Conservation (phyloP, 1,140 invertebrate genomes). For the Diuraphis noxia region DNA sequence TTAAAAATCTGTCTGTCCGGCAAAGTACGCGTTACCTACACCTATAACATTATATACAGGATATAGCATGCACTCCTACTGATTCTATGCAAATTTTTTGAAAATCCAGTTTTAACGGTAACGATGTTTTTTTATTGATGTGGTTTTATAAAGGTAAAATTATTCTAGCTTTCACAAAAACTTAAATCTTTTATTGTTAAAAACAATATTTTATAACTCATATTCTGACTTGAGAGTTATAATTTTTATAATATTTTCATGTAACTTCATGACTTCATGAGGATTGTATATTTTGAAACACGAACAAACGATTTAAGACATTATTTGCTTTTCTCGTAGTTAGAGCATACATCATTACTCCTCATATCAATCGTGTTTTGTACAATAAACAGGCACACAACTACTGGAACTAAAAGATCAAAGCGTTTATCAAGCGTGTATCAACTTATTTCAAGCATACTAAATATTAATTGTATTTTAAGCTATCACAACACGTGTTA, state of each 20-base stretch:
- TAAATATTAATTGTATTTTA: neutral
- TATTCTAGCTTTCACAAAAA: neutral
- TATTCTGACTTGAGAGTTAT: neutral
- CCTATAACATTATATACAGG: too few relatives aligned
- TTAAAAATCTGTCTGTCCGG: neutral
- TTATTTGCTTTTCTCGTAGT: neutral
- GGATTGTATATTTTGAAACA: neutral
- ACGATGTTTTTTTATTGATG: neutral
- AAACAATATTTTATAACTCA: neutral
- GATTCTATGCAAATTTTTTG: slow-evolving; percentile 20
- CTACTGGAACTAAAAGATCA: neutral
- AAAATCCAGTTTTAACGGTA: slow-evolving; percentile 52
- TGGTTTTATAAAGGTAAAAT: slow-evolving; percentile 6
- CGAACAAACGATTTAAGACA: neutral
- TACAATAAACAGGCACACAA: neutral
- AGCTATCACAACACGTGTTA: neutral
- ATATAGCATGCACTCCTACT: too few relatives aligned
- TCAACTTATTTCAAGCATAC: neutral
- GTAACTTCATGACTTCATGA: neutral
- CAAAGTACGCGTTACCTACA: neutral
- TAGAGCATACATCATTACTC: neutral
- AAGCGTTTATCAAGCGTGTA: neutral
- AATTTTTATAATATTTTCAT: neutral
- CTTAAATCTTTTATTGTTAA: neutral
- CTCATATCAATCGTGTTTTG: neutral